Evolutionary conservation across 2,797 vertebrate species (phyloP).

Genomic region (Florisuga fusca): DNA sequence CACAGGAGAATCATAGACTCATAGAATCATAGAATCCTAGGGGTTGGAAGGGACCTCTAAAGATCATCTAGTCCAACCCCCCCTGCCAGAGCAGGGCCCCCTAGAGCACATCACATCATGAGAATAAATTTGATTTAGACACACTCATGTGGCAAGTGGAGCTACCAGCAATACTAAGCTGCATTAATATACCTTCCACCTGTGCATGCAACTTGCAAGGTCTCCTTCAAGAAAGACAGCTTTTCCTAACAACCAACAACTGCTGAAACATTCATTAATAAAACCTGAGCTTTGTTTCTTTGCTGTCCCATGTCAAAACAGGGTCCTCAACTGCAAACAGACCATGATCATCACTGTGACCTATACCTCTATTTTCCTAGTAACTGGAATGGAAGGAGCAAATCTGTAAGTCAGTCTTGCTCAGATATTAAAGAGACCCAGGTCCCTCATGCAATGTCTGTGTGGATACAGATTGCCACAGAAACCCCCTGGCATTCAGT

Average conservation of each 20-base stretch:
- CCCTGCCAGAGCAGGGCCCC: too few relatives aligned
- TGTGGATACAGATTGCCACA: neutral
- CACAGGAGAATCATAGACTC: too few relatives aligned
- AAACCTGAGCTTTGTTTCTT: neutral
- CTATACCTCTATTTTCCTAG: neutral
- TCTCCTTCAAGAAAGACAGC: neutral
- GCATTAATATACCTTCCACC: neutral
- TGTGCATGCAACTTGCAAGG: neutral
- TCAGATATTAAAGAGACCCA: too few relatives aligned
- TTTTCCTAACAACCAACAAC: neutral
- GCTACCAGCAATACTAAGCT: neutral
- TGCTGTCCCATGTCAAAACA: neutral
- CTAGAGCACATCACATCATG: too few relatives aligned
- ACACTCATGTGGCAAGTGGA: neutral
- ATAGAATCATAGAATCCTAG: too few relatives aligned
- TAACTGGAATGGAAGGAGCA: neutral
- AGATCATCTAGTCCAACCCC: too few relatives aligned
- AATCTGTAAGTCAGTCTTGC: neutral
- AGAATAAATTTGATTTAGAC: neutral
- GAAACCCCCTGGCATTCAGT: neutral
- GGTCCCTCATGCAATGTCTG: neutral
- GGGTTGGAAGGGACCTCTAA: too few relatives aligned
- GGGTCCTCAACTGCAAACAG: rapidly evolving
- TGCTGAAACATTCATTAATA: neutral
- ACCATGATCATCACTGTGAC: neutral